Percentiles rank a stretch among this genome's conserved stretches.
phyloP scores from a whole-genome alignment of 1,140 invertebrate species.

The Habropoda laboriosa region DNA sequence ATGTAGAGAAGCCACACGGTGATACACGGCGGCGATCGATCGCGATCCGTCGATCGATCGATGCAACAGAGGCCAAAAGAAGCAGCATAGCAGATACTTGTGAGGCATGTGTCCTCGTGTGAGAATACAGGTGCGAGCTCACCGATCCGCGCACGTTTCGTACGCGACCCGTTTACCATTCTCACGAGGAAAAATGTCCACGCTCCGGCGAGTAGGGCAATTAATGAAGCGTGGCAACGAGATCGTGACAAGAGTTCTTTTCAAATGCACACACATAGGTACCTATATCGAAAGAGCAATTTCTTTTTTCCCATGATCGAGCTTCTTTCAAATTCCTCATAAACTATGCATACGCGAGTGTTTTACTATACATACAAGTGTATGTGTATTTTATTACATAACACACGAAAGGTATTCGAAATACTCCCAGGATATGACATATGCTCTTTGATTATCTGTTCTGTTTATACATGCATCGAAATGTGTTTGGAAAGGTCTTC shows the following conservation, averaged over 20 bases:
- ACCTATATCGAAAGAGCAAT: slow-evolving; percentile 19
- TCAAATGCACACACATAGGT: too few relatives aligned
- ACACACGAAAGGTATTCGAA: background rate
- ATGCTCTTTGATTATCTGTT: background rate
- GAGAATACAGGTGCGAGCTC: slow-evolving; percentile 20
- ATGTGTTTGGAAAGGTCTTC: background rate
- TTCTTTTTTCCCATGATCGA: slow-evolving; percentile 1
- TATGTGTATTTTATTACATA: slow-evolving; percentile 3
- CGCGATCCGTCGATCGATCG: background rate
- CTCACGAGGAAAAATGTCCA: slow-evolving; percentile 28
- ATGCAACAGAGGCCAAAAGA: background rate
- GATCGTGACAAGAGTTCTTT: slow-evolving; percentile 2
- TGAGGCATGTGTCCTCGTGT: background rate
- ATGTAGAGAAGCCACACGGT: slow-evolving; percentile 32
- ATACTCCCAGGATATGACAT: background rate
- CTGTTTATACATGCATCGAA: background rate
- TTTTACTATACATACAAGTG: background rate
- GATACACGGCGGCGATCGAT: background rate
- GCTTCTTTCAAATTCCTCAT: too few relatives aligned
- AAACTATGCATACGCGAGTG: background rate
- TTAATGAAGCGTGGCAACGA: slow-evolving; percentile 27
- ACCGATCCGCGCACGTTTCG: too few relatives aligned
- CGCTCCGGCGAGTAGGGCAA: slow-evolving; percentile 16
- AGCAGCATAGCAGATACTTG: background rate
- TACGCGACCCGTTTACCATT: slow-evolving; percentile 40